Base-by-base conservation (phyloP, 2,797 vertebrate genomes). In the Sebastes variabilis region DNA sequence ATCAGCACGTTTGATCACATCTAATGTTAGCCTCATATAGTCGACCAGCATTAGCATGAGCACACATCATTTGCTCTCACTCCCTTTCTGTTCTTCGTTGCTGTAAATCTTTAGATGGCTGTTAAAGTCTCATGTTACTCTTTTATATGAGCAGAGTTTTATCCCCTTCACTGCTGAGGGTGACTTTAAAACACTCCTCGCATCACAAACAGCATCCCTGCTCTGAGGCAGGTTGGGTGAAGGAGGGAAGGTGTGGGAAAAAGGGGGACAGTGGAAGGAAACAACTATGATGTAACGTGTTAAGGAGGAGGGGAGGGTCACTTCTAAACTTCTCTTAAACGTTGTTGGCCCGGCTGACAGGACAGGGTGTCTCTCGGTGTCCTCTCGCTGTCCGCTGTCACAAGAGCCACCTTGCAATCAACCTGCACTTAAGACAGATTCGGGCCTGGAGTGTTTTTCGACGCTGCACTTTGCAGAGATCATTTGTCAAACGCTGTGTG, bases 401-500 rank as follows among this genome's bases (percentile, higher is more conserved):
- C 66, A 29, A 14, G 13, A 65, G 46, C 52, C 67, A 70, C 72
- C 61, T 76, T 42, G 38, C 5, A 13, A 80, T 27, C 69, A 62
- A 78, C 71, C 64, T 59, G 71, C 36, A 18, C 30, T 60, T 56
- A 66, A 79, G 75, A 84, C 66, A 69, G 38, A 76, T 85, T 80
- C 32, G 65, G 71, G 56, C 62, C 75, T 72, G 27, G 34, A 77
- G 67, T 60, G 75, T 79, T 74, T 72, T 68, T 72, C 8, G 3
- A 1, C 1, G 6, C 59, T 56, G 29, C 75, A 72, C 34, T 84
- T 82, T 72, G 62, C 61, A 77, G 65, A 54, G 67, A 87, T n/a
- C 78, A 62, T 85, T 82, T 87, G 80, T 85, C 82, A 88, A 58
- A 80, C 32, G 30, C 58, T 11, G 73, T 46, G 6, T 22, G 4